Evolutionary conservation across 2,797 vertebrate species (phyloP), one percentile per base, ranked within the genome.

Genomic region (Danio choprae): DNA sequence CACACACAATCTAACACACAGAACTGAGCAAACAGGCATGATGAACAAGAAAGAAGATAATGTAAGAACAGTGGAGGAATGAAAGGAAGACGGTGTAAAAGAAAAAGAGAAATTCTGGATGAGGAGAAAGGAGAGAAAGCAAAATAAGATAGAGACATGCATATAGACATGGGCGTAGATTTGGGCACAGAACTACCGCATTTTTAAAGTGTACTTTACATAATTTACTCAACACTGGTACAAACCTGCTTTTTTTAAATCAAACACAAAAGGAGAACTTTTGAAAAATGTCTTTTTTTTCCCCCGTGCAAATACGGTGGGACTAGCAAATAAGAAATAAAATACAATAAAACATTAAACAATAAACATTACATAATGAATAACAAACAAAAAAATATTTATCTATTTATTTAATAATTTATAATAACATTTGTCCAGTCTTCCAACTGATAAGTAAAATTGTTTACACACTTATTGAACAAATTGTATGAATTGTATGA

Each of bases 111-210:
- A 74, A 59, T 10, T 58, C 12, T 9, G 22, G 11, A 64, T 13
- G 12, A 18, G 59, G 83, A 87, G 83, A 58, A 60, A 83, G 88
- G 87, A 89, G 87, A 87, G 87, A 81, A 76, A 83, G 36, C 78
- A 82, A 77, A 83, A 38, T 6, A 6, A 7, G 7, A 62, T 5
- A 60, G 20, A 55, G 12, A 58, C 81, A 41, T 10, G 60, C 36
- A 69, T 48, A 20, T 7, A 48, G 8, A 48, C n/a, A 48, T n/a
- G 50, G 74, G 63, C 51, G 15, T 58, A 68, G 63, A 68, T 77
- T 77, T 68, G 40, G 51, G 41, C 68, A 20, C 10, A 43, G 20
- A 22, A 13, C 63, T 53, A 38, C 29, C 4, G 40, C n/a, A n/a
- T 29, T 29, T 29, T 29, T 29, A 29, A n/a, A n/a, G 29, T 29